Percentiles rank a stretch among this genome's conserved stretches.
phyloP scores from a whole-genome alignment of 2,797 vertebrate genomes.

The Sternotherus odoratus region DNA sequence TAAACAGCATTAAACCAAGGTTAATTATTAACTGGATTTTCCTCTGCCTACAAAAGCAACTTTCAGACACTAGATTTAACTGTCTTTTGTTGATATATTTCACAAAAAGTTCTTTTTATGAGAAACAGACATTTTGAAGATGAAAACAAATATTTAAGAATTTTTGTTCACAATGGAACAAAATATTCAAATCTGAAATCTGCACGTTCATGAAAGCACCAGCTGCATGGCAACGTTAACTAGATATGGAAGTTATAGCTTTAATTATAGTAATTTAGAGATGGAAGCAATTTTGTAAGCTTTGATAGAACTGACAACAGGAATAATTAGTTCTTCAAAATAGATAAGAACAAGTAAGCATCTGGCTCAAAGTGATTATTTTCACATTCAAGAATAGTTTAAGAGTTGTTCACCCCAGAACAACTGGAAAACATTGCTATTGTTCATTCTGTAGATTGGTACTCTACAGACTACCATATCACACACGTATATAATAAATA shows the following conservation, averaged over 20 bases:
- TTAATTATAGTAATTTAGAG: constrained; percentile 86
- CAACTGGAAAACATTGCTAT: constrained; percentile 32
- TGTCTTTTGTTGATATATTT: constrained; percentile 67
- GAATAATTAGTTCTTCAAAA: constrained; percentile 81
- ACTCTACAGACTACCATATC: background rate
- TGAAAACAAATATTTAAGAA: constrained; percentile 78
- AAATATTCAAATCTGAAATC: constrained; percentile 75
- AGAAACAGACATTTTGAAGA: constrained; percentile 72
- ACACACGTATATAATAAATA: constrained; percentile 23
- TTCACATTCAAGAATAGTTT: constrained; percentile 64
- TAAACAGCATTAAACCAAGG: background rate
- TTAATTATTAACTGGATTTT: background rate
- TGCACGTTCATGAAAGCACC: constrained; percentile 80
- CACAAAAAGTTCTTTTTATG: constrained; percentile 65
- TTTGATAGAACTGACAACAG: constrained; percentile 73
- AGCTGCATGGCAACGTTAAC: constrained; percentile 79
- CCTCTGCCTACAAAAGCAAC: constrained; percentile 31
- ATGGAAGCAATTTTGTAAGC: constrained; percentile 79
- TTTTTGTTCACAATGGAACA: constrained; percentile 70
- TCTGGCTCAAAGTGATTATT: constrained; percentile 64
- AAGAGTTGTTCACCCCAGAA: constrained; percentile 67
- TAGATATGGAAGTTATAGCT: constrained; percentile 79
- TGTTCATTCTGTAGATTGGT: constrained; percentile 16
- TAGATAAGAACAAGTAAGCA: constrained; percentile 76
- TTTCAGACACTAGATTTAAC: background rate